Percentiles rank a stretch among this genome's conserved stretches.
phyloP scores from a whole-genome alignment of 2,797 vertebrate species.

The Saxicola maurus region DNA sequence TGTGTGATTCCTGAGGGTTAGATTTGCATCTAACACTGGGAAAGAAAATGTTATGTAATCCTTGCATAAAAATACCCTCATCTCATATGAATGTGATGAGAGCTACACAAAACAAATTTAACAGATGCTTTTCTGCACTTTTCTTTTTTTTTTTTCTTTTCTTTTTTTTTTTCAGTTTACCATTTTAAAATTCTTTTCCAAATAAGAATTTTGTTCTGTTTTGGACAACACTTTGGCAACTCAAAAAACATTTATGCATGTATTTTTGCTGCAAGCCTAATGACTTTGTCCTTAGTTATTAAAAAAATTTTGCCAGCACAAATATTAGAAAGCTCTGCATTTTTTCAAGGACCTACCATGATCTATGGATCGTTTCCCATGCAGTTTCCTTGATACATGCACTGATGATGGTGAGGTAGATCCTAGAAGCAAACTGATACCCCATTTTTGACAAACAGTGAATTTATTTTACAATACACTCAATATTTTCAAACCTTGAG shows the following conservation, averaged over 20 bases:
- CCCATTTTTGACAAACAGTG: neutral
- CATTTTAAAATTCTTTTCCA: neutral
- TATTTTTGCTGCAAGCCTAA: neutral
- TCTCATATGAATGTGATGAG: neutral
- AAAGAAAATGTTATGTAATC: neutral
- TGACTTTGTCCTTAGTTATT: neutral
- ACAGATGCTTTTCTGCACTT: neutral
- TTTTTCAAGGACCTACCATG: neutral
- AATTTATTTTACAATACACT: neutral
- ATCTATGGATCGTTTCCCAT: neutral
- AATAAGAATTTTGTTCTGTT: neutral
- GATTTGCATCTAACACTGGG: neutral
- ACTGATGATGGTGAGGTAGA: fast-evolving
- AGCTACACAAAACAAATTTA: neutral
- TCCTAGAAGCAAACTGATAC: neutral
- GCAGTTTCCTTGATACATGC: neutral
- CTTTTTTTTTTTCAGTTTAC: neutral
- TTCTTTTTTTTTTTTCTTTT: neutral
- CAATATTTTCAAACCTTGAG: neutral
- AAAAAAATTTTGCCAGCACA: neutral
- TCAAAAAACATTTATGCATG: neutral
- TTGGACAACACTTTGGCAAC: neutral
- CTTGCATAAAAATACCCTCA: neutral
- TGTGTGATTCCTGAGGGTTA: neutral
- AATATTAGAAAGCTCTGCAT: neutral